Evolutionary conservation across 2,797 vertebrate genomes (phyloP), one percentile per base, ranked within the genome.

Genomic region (Pelochelys cantorii): DNA sequence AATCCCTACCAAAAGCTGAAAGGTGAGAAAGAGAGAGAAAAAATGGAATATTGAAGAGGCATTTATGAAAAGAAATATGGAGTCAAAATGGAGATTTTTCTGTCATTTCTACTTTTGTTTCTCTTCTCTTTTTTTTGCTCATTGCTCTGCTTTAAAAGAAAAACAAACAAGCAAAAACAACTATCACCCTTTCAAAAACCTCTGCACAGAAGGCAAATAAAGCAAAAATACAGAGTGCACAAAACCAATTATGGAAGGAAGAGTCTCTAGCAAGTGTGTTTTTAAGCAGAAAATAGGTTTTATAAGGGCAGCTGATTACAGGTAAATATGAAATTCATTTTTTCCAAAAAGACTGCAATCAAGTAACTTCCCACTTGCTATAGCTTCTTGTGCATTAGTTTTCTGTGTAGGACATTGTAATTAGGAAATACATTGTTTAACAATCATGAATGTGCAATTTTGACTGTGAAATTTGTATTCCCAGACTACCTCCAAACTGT

Each of bases 1-100:
- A 97, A 99, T 99, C 75, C 99, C 99, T 65, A 99, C 99, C 7
- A 99, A 98, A 96, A 99, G 98, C 99, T 99, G 97, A 59, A 94
- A 95, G 59, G 87, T 89, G 88, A 60, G 74, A 13, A 37, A 54
- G 52, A 89, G 48, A 90, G 81, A 91, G 31, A 96, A 85, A 90
- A 25, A 93, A 89, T 65, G 29, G 89, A 78, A 95, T 77, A 89
- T 86, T 93, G 91, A 94, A 85, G 8, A 91, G 77, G 57, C 79
- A 75, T 86, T 96, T 94, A 92, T 74, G 86, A 86, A 96, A 93
- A 90, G 77, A 60, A 12, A 48, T 77, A 52, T 52, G 23, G 27
- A 52, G 23, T 77, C 34, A 37, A 31, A 29, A 48, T 56, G 80
- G 11, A 53, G 12, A 42, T 22, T 59, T 34, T 84, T 79, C 56